Conservation (phyloP, 2,888 invertebrate species). For the Peribatodes rhomboidaria region DNA sequence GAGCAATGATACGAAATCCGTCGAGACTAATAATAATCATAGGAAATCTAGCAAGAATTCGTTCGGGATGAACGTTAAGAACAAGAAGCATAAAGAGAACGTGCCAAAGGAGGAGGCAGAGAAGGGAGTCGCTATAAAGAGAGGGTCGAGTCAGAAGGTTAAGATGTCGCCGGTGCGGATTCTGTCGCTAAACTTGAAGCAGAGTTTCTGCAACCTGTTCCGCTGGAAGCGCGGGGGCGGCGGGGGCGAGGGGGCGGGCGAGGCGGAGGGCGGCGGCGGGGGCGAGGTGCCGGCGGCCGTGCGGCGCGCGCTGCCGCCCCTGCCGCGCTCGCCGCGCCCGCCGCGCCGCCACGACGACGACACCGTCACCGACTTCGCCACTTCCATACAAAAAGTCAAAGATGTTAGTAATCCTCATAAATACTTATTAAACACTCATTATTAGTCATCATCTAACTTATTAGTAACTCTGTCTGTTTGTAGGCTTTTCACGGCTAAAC, state of each 20-base stretch:
- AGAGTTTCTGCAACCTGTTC: conserved; percentile 94
- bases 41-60: conserved; percentile 84
- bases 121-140: conserved; percentile 77
- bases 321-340: conserved; percentile 69
- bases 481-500: too few relatives aligned
- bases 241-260: conserved; percentile 57
- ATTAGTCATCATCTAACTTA: too few relatives aligned
- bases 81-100: conserved; percentile 85
- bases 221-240: conserved; percentile 85
- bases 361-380: conserved; percentile 93
- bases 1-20: conserved; percentile 65
- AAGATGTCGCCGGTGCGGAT: conserved; percentile 89
- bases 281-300: conserved; percentile 66
- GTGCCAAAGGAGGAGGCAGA: conserved; percentile 70
- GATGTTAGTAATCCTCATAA: too few relatives aligned
- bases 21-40: conserved; percentile 80
- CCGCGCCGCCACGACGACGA: conserved; percentile 71
- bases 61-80: conserved; percentile 87
- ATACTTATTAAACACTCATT: too few relatives aligned
- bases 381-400: conserved; percentile 97
- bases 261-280: conserved; percentile 66
- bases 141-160: conserved; percentile 68
- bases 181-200: conserved; percentile 92
- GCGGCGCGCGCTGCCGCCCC: conserved; percentile 77
- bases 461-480: too few relatives aligned